Evolutionary conservation across 1,140 invertebrate species (phyloP).

Genomic region (Ceratina japonica): DNA sequence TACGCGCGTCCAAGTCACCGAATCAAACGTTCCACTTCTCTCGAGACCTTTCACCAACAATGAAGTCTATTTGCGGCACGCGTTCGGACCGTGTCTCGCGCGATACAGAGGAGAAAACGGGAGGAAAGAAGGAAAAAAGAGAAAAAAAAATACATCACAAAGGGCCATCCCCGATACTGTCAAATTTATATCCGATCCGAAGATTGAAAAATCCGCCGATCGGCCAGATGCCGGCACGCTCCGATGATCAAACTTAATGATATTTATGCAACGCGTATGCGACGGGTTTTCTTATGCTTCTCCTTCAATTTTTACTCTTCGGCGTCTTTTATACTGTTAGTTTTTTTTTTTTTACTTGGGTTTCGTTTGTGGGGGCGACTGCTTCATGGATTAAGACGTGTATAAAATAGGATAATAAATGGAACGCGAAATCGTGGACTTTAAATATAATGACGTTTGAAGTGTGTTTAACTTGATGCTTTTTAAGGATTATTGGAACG

Average conservation of each 20-base stretch:
- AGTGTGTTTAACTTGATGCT: neutral
- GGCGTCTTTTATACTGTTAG: conserved; percentile 46
- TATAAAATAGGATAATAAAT: conserved; percentile 20
- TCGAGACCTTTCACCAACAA: conserved; percentile 25
- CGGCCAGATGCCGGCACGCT: conserved; percentile 58
- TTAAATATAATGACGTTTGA: neutral
- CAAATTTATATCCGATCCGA: conserved; percentile 57
- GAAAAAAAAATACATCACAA: conserved; percentile 49
- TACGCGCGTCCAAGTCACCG: conserved; percentile 21
- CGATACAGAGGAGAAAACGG: conserved; percentile 3
- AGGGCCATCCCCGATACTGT: conserved; percentile 49
- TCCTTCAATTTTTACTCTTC: conserved; percentile 32
- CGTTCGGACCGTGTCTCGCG: conserved; percentile 9
- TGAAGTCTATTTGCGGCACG: conserved; percentile 46
- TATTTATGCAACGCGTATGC: conserved; percentile 63
- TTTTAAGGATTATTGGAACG: conserved; percentile 1
- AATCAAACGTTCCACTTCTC: conserved; percentile 29
- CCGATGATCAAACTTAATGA: conserved; percentile 62
- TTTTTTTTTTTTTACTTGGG: conserved; percentile 12
- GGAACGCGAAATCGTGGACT: neutral
- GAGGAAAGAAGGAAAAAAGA: conserved; percentile 19
- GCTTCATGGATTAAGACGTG: conserved; percentile 49
- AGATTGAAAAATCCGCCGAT: conserved; percentile 51
- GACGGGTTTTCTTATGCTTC: neutral
- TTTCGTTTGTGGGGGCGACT: conserved; percentile 30